Percentiles rank a stretch among this genome's conserved stretches.
phyloP scores from a whole-genome alignment of 2,888 invertebrate species.

The Conomelus anceps region DNA sequence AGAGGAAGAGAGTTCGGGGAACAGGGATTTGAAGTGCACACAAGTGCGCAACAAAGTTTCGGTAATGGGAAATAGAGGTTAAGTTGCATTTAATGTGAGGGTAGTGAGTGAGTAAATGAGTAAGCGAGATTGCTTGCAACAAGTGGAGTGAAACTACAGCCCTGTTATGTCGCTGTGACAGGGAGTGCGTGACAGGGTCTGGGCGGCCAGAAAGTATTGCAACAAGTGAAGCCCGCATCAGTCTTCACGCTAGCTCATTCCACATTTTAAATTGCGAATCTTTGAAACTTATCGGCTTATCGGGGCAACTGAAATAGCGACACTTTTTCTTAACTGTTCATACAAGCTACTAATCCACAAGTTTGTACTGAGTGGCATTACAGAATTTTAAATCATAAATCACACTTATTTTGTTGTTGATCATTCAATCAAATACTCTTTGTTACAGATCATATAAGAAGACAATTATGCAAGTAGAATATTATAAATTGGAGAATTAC shows the following conservation, averaged over 20 bases:
- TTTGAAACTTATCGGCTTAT: neutral
- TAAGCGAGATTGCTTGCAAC: neutral
- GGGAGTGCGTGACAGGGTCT: neutral
- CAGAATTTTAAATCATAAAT: too few species aligned
- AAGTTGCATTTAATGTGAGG: neutral
- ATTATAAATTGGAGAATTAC: too few species aligned
- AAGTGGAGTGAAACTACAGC: neutral
- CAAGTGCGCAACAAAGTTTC: neutral
- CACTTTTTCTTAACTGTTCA: neutral
- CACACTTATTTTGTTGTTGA: too few species aligned
- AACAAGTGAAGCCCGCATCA: slow-evolving; percentile 4
- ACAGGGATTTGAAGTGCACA: neutral
- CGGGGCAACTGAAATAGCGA: neutral
- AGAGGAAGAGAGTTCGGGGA: neutral
- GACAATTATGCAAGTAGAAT: too few species aligned
- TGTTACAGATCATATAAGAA: too few species aligned
- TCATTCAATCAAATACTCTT: too few species aligned
- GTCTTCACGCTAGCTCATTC: neutral
- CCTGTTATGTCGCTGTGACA: neutral
- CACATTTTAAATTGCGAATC: neutral
- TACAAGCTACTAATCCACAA: neutral
- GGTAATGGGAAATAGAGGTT: neutral
- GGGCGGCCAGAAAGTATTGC: neutral
- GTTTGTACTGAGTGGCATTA: too few species aligned
- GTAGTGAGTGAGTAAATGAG: neutral